Conservation (phyloP, 2,113 vertebrate genomes). For the pig (Sus scrofa) region T2T-Sscrofa CM000825.6:23532501-23533000, state of each 20-base stretch:
- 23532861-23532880: conserved; percentile 63
- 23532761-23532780: background rate
- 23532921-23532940: conserved; percentile 83
- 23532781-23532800: background rate
- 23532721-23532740: background rate
- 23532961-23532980: conserved; percentile 84
- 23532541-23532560: background rate
- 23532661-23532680: background rate
- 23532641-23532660: background rate
- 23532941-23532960: conserved; percentile 77
- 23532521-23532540: background rate
- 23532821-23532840: conserved; percentile 11
- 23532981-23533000: conserved; percentile 85
- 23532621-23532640: background rate
- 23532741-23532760: background rate
- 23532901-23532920: conserved; percentile 86
- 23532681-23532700: background rate
- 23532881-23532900: conserved; percentile 72
- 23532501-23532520: accelerated
- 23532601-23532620: background rate
- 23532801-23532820: background rate
- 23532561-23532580: background rate
- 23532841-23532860: conserved; percentile 21
- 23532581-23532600: accelerated
- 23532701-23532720: background rate